Base-by-base conservation (phyloP, 2,113 vertebrate genomes). In the Grantiella picta region DNA sequence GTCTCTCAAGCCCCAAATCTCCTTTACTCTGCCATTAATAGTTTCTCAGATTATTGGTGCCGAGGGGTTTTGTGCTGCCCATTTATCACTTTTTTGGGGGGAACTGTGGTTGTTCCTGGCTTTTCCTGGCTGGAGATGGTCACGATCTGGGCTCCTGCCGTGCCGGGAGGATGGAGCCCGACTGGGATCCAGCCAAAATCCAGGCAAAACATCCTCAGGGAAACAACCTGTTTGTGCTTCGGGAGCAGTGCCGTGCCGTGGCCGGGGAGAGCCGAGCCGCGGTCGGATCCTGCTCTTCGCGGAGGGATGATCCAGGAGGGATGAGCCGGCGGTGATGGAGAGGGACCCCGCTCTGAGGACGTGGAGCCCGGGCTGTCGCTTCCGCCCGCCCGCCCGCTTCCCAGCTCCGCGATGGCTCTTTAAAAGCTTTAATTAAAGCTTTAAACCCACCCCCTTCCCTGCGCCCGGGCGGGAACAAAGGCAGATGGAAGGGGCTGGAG, bases 341-440 rank as follows among this genome's bases (percentile, higher is more conserved):
- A 53, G 20, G n/a, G 10, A 40, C 83, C 5, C 2, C 20, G 15
- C 35, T 61, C 42, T 8, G 8, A 59, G 72, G 42, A 28, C 3
- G 52, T 7, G 38, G 20, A 91, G 40, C 70, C 47, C 10, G 29
- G 33, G 59, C 18, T 70, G 92, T 9, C 36, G 0, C 80, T 90
- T 71, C 83, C 29, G 4, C 36, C 9, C n/a, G 1, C 23, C 12
- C 36, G 3, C 16, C 33, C 11, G 1, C 82, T 93, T 89, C 81
- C 45, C 38, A 2, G 57, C 73, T 78, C 86, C 24, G 82, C 15
- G 78, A 75, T 72, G 91, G 86, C 93, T 93, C 85, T 96, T 94
- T 87, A 96, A 95, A 95, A 66, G 91, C 78, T 76, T 85, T 90
- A 90, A 96, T 96, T 95, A 91, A 95, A 95, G 64, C 84, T 69